Percentiles rank a stretch among this genome's conserved stretches.
These are phyloP conservation scores for Ciona savignyi DNA, from an alignment of 23 tunicate species.

Conservation along the genomic window DNA sequence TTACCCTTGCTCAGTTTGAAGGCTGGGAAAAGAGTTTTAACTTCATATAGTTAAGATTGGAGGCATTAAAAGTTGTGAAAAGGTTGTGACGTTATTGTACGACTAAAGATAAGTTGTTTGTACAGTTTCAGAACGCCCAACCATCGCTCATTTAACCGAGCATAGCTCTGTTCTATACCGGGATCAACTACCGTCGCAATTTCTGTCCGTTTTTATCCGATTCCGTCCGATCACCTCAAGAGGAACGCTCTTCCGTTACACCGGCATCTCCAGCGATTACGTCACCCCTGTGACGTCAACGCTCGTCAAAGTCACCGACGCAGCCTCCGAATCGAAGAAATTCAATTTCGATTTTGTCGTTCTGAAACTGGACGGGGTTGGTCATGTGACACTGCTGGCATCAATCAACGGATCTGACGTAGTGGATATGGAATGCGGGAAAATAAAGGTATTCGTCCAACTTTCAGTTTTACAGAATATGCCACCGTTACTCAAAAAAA, in stretches of 20 bases:
- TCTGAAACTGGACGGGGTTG: slow-evolving; percentile 2
- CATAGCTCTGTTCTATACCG: slow-evolving; percentile 14
- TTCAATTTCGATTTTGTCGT: slow-evolving; percentile 22
- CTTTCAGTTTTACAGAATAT: not conserved
- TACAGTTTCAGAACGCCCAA: not conserved
- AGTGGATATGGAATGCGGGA: slow-evolving; percentile 21
- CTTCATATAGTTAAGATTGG: too few species aligned
- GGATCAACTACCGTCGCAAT: slow-evolving; percentile 7
- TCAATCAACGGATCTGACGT: slow-evolving; percentile 25
- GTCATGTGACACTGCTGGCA: slow-evolving; percentile 11
- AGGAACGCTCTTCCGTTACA: slow-evolving; percentile 21
- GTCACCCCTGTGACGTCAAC: not conserved
- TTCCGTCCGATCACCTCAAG: slow-evolving; percentile 21
- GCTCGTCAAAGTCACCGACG: too few species aligned
- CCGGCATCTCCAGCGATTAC: not conserved
- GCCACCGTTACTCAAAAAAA: too few species aligned
- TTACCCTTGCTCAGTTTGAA: too few species aligned
- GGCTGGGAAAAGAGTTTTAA: too few species aligned
- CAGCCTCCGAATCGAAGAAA: too few species aligned
- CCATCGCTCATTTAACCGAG: slow-evolving; percentile 5
- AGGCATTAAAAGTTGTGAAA: too few species aligned
- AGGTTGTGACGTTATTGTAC: not conserved
- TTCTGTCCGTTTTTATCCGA: slow-evolving; percentile 17
- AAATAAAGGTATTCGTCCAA: slow-evolving; percentile 10
- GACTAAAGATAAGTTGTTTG: not conserved